phyloP scores from a whole-genome alignment of 2,113 vertebrate species.

The Shinisaurus crocodilurus region DNA sequence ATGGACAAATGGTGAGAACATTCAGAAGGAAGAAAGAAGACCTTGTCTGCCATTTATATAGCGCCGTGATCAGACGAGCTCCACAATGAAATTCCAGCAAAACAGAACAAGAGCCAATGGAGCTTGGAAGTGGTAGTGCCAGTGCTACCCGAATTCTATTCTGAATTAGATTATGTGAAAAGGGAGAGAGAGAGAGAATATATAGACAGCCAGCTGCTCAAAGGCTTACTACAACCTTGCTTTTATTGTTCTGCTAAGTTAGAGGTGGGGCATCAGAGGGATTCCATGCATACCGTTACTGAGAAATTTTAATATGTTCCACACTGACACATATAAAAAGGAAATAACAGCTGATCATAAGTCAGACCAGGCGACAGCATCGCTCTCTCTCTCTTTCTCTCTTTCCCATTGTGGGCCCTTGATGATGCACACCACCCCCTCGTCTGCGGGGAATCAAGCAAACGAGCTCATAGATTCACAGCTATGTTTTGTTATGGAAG shows the following conservation, averaged over 20 bases:
- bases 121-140: conserved; percentile 75
- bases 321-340: conserved; percentile 85
- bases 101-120: conserved; percentile 58
- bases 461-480: conserved; percentile 18
- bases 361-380: conserved; percentile 67
- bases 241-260: conserved; percentile 87
- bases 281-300: conserved; percentile 84
- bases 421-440: conserved; percentile 11
- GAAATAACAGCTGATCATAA: conserved; percentile 87
- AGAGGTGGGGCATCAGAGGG: conserved; percentile 87
- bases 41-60: conserved; percentile 39
- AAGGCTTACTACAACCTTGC: conserved; percentile 87
- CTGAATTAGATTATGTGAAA: conserved; percentile 81
- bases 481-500: conserved; percentile 30
- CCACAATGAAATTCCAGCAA: conserved; percentile 66
- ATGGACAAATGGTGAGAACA: conserved; percentile 32
- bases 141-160: conserved; percentile 74
- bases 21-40: conserved; percentile 54
- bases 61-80: conserved; percentile 41
- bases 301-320: conserved; percentile 88
- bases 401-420: not conserved
- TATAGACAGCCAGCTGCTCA: conserved; percentile 86
- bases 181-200: conserved; percentile 74
- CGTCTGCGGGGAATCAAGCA: conserved; percentile 9
- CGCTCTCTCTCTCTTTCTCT: conserved; percentile 27